A percentile compares a stretch with the other conserved stretches of the same genome.
These are phyloP conservation scores for Ectropis crepuscularia DNA, from an alignment of 2,888 invertebrate genomes.

Conservation along the genomic window DNA sequence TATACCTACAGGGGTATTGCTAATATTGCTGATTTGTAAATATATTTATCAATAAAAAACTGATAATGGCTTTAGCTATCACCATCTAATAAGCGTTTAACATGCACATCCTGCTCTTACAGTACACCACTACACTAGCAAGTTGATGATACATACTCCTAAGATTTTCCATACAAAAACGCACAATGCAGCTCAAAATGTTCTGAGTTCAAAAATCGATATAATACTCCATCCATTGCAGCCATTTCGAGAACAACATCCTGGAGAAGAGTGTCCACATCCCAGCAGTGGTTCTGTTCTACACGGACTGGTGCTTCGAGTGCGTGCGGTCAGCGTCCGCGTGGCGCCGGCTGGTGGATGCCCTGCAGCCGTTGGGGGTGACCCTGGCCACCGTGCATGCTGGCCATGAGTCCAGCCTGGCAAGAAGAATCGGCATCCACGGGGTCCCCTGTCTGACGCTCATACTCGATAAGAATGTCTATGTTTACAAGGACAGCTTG, in stretches of 20 bases:
- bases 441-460: conserved; percentile 93
- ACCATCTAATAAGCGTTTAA: too few relatives aligned
- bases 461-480: conserved; percentile 92
- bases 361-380: conserved; percentile 93
- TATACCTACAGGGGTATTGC: too few relatives aligned
- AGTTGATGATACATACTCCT: too few relatives aligned
- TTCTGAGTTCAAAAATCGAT: too few relatives aligned
- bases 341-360: conserved; percentile 93
- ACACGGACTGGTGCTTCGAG: conserved; percentile 97
- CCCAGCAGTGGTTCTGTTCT: conserved; percentile 95
- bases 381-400: conserved; percentile 92
- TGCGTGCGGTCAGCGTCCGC: conserved; percentile 95
- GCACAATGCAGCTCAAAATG: too few relatives aligned
- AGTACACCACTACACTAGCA: too few relatives aligned
- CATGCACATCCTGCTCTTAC: too few relatives aligned
- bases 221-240: conserved; percentile 62
- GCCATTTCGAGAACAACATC: conserved; percentile 94
- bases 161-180: too few relatives aligned
- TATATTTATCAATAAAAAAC: too few relatives aligned
- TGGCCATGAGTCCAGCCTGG: conserved; percentile 91
- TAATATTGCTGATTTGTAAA: too few relatives aligned
- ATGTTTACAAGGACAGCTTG: conserved; percentile 93
- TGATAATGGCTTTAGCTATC: too few relatives aligned
- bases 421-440: conserved; percentile 91
- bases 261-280: conserved; percentile 92